Base-by-base conservation (phyloP, 2,888 invertebrate genomes). In the Buathra laborator region DNA sequence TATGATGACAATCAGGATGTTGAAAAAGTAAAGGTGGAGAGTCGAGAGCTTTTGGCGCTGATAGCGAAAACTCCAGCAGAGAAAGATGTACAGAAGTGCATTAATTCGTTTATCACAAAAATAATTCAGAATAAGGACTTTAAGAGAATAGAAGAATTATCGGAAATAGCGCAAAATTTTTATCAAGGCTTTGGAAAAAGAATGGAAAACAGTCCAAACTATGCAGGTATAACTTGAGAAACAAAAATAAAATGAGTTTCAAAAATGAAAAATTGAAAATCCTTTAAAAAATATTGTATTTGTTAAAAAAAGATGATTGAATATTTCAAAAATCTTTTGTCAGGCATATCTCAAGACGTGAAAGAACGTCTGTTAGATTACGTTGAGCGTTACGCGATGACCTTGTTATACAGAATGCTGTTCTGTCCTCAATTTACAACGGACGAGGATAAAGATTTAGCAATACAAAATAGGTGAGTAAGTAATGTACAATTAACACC, bases 381-480 rank as follows among this genome's bases (percentile, higher is more conserved):
- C 92, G 97, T 98, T 67, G 99, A 99, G 94, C 98, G 97, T 91
- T 98, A 98, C 92, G 96, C 99, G 71, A 99, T 99, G 96, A 97
- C 97, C 0, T 96, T 97, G 90, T 95, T 99, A 83, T 99, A 99
- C 93, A 96, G 97, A 88, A 94, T 95, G 66, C 94, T 99, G 59
- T 99, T 99, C 94, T 98, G 98, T 87, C 98, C 99, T 0, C 95
- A 96, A 71, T 97, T 97, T 53, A 98, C 98, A 0, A 96, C 96
- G 56, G 99, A 99, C 92, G 99, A 99, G 94, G 98, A 99, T 88
- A 97, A 97, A 90, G 99, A 99, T 95, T 96, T 99, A 53, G 96
- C 96, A 62, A 96, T 99, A 92, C 99, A 99, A 91, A 97, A 97
- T 87, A 96, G 94, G 95, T 94, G 86, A 75, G 76, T 67, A 48